Base-by-base conservation (phyloP, 2,113 vertebrate species). In the Ailurus styani region DNA sequence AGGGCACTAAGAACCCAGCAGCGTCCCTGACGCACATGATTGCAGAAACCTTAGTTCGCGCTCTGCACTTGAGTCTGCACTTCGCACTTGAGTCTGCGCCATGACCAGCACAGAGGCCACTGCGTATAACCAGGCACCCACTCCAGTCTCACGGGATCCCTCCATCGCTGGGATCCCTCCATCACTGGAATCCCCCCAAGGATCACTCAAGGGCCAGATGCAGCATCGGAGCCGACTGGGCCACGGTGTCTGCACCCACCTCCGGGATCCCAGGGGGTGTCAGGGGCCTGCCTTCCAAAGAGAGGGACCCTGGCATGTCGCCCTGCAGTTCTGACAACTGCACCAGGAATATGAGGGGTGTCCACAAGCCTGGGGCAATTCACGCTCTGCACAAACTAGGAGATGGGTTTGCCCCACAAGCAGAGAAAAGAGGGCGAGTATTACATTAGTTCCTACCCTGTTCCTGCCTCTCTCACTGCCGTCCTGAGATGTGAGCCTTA, bases 1-100 rank as follows among this genome's bases (percentile, higher is more conserved):
- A 27, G 4, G n/a, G 15, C 21, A 1, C 45, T 23, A 0, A 9
- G 15, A 21, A 11, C 23, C n/a, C 8, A 31, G 64, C 15, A 7
- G 40, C 6, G 7, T 15, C 60, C n/a, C 20, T n/a, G 13, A 13
- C 42, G 7, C 15, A 11, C 4, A 25, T 0, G 7, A 27, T 6
- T 17, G 17, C 7, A 20, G 2, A 25, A 27, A 12, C 1, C 0
- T 57, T 0, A 7, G 50, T 21, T 6, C 13, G 1, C 2, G 47
- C 23, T 57, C 9, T 15, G 60, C 17, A 12, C 9, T 8, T 72
- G 42, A 25, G 13, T 18, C 64, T 12, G 45, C 6, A 29, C 52
- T 64, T n/a, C 9, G 55, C 14, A 10, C 15, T 10, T 70, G 37
- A 37, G 21, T 21, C 60, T 20, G 34, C 5, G 52, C 50, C 55